Evolutionary conservation across 2,113 vertebrate genomes (phyloP), one percentile per base, ranked within the genome.

Genomic region (Elaphurus davidianus): DNA sequence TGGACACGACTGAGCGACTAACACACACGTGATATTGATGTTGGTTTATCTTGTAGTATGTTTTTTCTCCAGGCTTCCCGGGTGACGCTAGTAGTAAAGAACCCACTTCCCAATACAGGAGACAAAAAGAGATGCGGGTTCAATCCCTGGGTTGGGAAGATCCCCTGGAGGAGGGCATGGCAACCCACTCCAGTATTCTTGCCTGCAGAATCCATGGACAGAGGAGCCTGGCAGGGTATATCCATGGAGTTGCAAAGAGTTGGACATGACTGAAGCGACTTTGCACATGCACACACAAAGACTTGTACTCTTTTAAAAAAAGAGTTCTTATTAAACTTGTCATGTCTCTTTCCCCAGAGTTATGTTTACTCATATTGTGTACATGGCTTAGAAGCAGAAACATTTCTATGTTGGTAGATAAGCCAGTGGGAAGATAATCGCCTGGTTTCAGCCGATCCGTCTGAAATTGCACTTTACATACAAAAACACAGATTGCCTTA

Each of bases 41-140:
- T 21, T 36, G 4, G 33, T 47, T 40, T 13, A 8, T 30, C 85
- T 60, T 33, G 6, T 1, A 19, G 1, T 19, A 1, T n/a, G 1
- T 57, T 50, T 94, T 36, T 84, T 92, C 55, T 89, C n/a, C n/a
- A 71, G n/a, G 9, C n/a, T 71, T 36, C 67, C n/a, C n/a, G 23
- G n/a, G 19, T 71, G 67, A n/a, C 23, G 0, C n/a, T 21, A 36
- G 2, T 36, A n/a, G 64, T 71, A 71, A 71, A 21, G 64, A 71
- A 40, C 67, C 67, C 0, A 0, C 67, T n/a, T 40, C n/a, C 67
- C n/a, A 23, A 23, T 71, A 23, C 19, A 71, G 67, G n/a, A 71
- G 67, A 71, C 0, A 5, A 36, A 71, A 36, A 71, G n/a, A 71
- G 19, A 40, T 23, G 36, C n/a, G 36, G 19, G 67, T 71, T 36